A percentile compares a stretch with the other conserved stretches of the same genome.
phyloP scores from a whole-genome alignment of 2,113 vertebrate species.

The Gyps fulvus region DNA sequence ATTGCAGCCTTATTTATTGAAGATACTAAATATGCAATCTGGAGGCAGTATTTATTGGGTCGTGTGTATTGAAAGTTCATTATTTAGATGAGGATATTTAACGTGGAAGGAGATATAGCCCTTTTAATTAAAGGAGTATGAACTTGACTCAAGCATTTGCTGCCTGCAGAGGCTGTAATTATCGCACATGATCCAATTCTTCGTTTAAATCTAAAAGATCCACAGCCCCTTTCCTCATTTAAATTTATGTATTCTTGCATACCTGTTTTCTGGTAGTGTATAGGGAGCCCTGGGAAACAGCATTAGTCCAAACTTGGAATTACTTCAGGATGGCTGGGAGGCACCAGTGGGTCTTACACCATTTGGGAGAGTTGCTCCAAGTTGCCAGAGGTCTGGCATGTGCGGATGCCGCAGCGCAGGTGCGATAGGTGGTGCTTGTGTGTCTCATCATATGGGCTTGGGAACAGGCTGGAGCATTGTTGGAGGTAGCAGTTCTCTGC shows the following conservation, averaged over 20 bases:
- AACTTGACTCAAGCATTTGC: slow-evolving; percentile 1
- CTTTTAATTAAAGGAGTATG: slow-evolving; percentile 3
- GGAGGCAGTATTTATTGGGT: not conserved
- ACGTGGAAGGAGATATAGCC: not conserved
- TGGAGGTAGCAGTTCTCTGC: not conserved
- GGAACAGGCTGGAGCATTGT: not conserved
- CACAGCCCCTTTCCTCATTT: not conserved
- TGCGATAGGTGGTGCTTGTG: not conserved
- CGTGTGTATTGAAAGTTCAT: not conserved
- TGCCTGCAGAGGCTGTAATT: slow-evolving; percentile 25
- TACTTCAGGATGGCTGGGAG: not conserved
- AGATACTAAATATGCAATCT: not conserved
- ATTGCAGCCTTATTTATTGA: slow-evolving; percentile 29
- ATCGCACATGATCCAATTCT: not conserved
- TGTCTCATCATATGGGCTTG: not conserved
- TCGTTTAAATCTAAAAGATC: slow-evolving; percentile 7
- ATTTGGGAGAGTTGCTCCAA: not conserved
- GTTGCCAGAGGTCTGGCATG: not conserved
- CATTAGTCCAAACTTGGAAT: not conserved
- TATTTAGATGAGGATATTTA: slow-evolving; percentile 19
- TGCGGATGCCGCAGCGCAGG: not conserved
- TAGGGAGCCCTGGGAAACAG: not conserved
- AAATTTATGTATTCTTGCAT: not conserved
- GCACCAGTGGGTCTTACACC: not conserved
- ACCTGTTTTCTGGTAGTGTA: not conserved